Base-by-base conservation (phyloP, 92 coral and sea anemone species). In the Epizoanthus fatuus region DNA sequence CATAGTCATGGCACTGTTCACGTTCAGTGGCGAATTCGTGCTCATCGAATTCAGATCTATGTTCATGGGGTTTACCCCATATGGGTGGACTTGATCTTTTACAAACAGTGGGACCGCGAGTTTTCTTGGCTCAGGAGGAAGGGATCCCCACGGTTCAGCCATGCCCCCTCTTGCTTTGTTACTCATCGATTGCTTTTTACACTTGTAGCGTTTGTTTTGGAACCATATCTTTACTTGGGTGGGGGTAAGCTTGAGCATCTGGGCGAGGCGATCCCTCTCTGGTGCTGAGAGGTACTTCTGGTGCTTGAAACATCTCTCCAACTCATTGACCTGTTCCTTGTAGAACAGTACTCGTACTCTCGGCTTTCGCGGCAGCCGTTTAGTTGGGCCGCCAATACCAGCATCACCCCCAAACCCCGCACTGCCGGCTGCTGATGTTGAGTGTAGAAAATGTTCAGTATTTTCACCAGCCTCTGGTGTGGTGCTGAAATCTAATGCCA, bases 151-250 rank as follows among this genome's bases (percentile, higher is more conserved):
- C 20, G 98, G 93, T 70, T 97, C 98, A 0, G 47, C 40, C 80
- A 94, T 83, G 0, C 94, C 96, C 59, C 90, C 94, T 39, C 99
- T 91, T 72, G 94, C 93, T 91, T 97, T 97, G 93, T 86, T 91
- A 71, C 93, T 98, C 82, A 97, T 83, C n/a, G 99, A 93, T 79
- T 97, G 98, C 82, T 97, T 97, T 89, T 97, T 97, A 85, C 96
- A 93, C 82, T 97, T 97, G 88, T 97, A 97, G 69, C 99, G 94
- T 91, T 97, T 97, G 83, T 97, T 97, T 90, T 97, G 99, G 80
- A 97, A 97, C 99, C 99, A 97, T 76, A 97, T 97, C 94, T 97
- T 97, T 69, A 97, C 99, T 86, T 97, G 99, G 81, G 95, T 97
- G 77, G 99, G 95, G 57, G 99, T 95, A 16, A 97, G 91, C 83